phyloP scores from a whole-genome alignment of 1,140 invertebrate species.

The Drosophila asahinai region DNA sequence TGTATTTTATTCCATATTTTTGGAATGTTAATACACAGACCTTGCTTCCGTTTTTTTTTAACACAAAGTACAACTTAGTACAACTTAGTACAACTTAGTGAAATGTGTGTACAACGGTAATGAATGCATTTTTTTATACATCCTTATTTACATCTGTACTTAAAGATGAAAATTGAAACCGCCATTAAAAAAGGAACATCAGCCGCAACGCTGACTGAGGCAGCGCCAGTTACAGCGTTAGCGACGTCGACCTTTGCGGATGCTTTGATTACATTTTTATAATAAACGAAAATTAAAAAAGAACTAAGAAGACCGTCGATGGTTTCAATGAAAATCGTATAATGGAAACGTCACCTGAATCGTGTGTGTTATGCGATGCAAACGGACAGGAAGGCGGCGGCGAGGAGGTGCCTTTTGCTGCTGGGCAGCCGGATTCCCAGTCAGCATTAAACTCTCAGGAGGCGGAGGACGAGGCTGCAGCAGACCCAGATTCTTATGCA shows the following conservation, averaged over 20 bases:
- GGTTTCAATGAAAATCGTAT: slow-evolving; percentile 75
- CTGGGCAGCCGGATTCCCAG: slow-evolving; percentile 27
- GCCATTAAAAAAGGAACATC: slow-evolving; percentile 43
- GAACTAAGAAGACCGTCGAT: slow-evolving; percentile 32
- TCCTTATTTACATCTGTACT: neutral
- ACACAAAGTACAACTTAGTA: too few relatives aligned
- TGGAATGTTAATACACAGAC: too few relatives aligned
- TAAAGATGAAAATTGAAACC: slow-evolving; percentile 63
- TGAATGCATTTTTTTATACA: too few relatives aligned
- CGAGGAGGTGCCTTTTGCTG: slow-evolving; percentile 52
- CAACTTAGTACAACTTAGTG: too few relatives aligned
- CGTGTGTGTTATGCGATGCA: slow-evolving; percentile 71
- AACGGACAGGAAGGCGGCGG: slow-evolving; percentile 33
- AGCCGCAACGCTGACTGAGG: slow-evolving; percentile 44
- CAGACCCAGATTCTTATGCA: slow-evolving; percentile 7
- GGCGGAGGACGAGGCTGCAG: slow-evolving; percentile 28
- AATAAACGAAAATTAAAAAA: slow-evolving; percentile 52
- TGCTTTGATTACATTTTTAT: slow-evolving; percentile 72
- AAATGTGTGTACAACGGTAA: too few relatives aligned
- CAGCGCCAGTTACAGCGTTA: slow-evolving; percentile 22
- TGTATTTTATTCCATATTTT: too few relatives aligned
- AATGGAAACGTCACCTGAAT: slow-evolving; percentile 75
- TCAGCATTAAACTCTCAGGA: slow-evolving; percentile 11
- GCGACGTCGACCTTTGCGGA: slow-evolving; percentile 38
- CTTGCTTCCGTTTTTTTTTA: too few relatives aligned